Percentiles rank a stretch among this genome's conserved stretches.
Conservation (phyloP, 1,140 invertebrate species). For the Dinoponera quadriceps region DNA sequence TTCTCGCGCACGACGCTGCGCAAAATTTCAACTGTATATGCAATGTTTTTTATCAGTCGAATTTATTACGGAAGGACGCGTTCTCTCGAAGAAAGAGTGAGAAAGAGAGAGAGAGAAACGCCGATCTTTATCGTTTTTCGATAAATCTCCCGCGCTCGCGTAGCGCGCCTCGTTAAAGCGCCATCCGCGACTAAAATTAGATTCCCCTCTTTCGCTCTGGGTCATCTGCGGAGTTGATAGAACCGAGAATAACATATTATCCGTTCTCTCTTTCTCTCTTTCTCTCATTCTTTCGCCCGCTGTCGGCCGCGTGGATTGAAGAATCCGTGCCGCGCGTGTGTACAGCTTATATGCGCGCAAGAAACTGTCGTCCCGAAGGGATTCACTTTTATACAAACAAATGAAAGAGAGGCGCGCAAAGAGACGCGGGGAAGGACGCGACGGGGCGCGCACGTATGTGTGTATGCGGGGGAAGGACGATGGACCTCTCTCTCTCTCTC, state of each 20-base stretch:
- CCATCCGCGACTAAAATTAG: constrained; percentile 51
- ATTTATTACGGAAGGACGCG: constrained; percentile 8
- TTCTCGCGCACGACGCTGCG: neutral
- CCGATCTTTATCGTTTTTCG: constrained; percentile 33
- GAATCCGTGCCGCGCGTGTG: constrained; percentile 4
- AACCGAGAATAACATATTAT: constrained; percentile 61
- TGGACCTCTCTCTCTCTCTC: constrained; percentile 40
- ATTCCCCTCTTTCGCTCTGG: constrained; percentile 23
- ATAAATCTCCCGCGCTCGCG: constrained; percentile 9
- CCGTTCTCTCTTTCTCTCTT: constrained; percentile 3
- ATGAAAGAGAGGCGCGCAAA: constrained; percentile 30
- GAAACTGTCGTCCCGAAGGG: constrained; percentile 65
- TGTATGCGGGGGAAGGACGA: constrained; percentile 21
- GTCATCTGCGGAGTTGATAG: constrained; percentile 50
- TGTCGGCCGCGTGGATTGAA: too few relatives aligned
- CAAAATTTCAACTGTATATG: neutral
- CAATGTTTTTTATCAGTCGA: neutral
- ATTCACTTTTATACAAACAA: constrained; percentile 53
- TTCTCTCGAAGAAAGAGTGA: neutral
- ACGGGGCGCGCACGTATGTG: neutral
- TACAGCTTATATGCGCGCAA: constrained; percentile 25
- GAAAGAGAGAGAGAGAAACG: constrained; percentile 1
- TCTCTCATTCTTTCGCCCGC: too few relatives aligned
- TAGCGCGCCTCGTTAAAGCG: constrained; percentile 5
- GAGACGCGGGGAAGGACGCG: constrained; percentile 9